Evolutionary conservation across 2,113 vertebrate genomes (phyloP), one percentile per base, ranked within the genome.

Genomic region (Psettodes erumei): DNA sequence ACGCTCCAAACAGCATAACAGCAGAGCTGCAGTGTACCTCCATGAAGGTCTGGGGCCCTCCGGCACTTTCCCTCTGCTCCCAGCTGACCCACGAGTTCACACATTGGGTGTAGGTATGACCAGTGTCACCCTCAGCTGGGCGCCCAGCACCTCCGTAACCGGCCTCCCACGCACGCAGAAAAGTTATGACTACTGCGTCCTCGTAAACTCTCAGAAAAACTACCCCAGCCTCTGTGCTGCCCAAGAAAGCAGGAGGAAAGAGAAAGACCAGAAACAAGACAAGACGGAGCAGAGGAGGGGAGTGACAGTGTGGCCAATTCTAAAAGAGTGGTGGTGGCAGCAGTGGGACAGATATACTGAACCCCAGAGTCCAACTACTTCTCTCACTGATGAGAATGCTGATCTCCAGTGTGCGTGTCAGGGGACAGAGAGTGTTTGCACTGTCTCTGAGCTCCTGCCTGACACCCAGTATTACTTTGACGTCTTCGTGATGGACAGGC

Each of bases 401-500:
- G 94, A 93, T 32, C 92, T 94, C 33, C 93, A 87, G 67, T 96
- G 95, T 75, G 86, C 85, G 18, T 98, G 96, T 40, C 65, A 91
- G 55, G 96, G 95, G 12, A 90, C 92, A 9, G 96, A 91, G 85
- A 97, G 91, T 18, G 94, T 93, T 0, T 96, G 96, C 87, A 96
- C 94, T 0, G 89, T 97, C 62, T 92, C 95, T 0, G 94, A 86
- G 5, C 94, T 98, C 60, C 90, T 92, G 35, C 95, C 96, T 5
- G 93, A 92, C 79, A 96, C 93, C 1, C 93, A 92, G 60, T 97
- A 98, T 77, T 96, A 96, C 86, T 96, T 98, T 27, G 95, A 97
- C 0, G 89, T 98, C 12, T 97, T 96, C 55, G 93, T 94, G 48
- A 91, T 96, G 0, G 95, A 97, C 55, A 88, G 89, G 58, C 68